Evolutionary conservation across 2,797 vertebrate species (phyloP).

Genomic region (Ispidina lecontei): DNA sequence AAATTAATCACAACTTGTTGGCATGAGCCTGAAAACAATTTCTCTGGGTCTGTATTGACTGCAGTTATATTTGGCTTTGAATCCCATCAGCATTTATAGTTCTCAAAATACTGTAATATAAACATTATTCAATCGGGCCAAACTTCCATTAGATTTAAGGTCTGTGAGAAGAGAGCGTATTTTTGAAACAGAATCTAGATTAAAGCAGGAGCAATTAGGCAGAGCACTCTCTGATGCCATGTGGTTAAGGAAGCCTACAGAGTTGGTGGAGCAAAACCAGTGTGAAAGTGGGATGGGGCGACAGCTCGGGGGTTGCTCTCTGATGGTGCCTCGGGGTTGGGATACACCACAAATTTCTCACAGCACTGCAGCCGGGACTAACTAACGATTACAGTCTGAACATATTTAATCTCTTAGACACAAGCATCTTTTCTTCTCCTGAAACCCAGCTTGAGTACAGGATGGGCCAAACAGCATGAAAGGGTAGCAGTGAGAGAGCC

Average conservation of each 20-base stretch:
- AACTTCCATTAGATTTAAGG: background rate
- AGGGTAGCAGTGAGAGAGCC: background rate
- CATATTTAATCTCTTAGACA: background rate
- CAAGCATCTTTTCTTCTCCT: background rate
- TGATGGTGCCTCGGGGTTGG: background rate
- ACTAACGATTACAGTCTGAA: background rate
- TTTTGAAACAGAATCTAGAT: background rate
- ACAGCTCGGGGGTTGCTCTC: background rate
- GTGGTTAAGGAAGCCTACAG: background rate
- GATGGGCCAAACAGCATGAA: background rate
- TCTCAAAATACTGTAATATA: background rate
- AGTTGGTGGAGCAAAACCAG: background rate
- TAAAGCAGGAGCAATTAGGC: background rate
- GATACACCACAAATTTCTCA: background rate
- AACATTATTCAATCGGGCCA: background rate
- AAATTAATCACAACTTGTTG: conserved; percentile 25
- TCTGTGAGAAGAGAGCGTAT: background rate
- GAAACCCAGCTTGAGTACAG: background rate
- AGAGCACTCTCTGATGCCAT: background rate
- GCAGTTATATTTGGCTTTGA: background rate
- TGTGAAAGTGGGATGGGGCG: background rate
- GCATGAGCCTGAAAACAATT: background rate
- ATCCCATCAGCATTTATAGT: background rate
- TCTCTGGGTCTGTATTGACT: background rate
- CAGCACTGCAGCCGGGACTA: background rate